phyloP scores from a whole-genome alignment of 2,888 invertebrate genomes.

The Drosophila affinis region DNA sequence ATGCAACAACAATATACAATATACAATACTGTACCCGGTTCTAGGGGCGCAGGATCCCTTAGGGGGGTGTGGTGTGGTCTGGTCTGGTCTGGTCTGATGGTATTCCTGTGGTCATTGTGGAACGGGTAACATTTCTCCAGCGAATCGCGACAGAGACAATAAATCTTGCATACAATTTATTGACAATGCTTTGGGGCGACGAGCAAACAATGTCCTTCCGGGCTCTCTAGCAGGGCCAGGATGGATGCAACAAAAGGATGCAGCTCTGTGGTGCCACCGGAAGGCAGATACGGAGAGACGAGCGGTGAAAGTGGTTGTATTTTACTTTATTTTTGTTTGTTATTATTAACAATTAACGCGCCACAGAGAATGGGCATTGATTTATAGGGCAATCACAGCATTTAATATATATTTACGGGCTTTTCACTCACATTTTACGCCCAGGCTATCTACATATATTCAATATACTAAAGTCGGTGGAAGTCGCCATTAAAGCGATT shows the following conservation, averaged over 20 bases:
- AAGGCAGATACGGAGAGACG: neutral
- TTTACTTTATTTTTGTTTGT: conserved; percentile 12
- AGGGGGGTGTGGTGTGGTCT: neutral
- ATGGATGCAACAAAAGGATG: conserved; percentile 57
- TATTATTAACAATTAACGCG: conserved; percentile 68
- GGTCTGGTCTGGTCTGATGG: neutral
- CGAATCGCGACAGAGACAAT: conserved; percentile 59
- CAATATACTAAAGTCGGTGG: neutral
- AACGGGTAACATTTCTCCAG: conserved; percentile 49
- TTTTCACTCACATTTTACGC: neutral
- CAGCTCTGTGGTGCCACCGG: conserved; percentile 17
- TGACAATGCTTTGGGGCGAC: conserved; percentile 74
- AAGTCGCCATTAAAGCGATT: neutral
- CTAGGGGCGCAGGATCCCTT: conserved; percentile 8
- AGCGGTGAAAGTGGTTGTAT: neutral
- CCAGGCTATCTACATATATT: neutral
- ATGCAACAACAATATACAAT: conserved; percentile 28
- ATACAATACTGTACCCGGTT: conserved; percentile 7
- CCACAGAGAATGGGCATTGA: conserved; percentile 9
- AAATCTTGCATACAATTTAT: conserved; percentile 78
- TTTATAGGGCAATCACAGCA: conserved; percentile 2
- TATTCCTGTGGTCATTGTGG: conserved; percentile 23
- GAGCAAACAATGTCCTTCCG: conserved; percentile 76
- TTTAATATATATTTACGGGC: neutral
- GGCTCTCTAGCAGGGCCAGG: conserved; percentile 16